Conservation (phyloP, 2,113 vertebrate genomes). For the Seriola rivoliana region DNA sequence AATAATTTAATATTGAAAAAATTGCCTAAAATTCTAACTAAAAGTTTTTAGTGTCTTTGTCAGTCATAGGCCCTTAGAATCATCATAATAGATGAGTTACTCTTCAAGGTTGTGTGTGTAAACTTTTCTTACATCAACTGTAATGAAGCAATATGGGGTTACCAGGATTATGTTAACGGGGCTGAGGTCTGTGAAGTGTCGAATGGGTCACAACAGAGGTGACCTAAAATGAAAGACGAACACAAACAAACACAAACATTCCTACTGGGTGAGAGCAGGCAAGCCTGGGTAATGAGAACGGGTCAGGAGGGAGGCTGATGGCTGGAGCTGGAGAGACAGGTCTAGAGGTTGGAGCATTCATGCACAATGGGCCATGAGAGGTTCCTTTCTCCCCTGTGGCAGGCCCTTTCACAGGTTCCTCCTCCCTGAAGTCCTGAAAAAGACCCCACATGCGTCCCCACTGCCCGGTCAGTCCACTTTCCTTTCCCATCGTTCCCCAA, state of each 20-base stretch:
- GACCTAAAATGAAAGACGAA: constrained; percentile 40
- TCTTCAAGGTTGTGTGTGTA: background rate
- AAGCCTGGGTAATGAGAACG: constrained; percentile 42
- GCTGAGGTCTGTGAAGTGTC: constrained; percentile 40
- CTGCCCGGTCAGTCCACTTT: constrained; percentile 70
- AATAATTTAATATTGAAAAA: too few species aligned
- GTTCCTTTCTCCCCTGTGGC: constrained; percentile 79
- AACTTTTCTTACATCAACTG: background rate
- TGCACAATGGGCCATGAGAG: constrained; percentile 80
- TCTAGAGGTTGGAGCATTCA: constrained; percentile 68
- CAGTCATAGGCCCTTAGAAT: too few species aligned
- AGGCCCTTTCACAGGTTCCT: constrained; percentile 79
- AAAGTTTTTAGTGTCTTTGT: too few species aligned
- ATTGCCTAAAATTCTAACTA: too few species aligned
- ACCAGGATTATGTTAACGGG: background rate
- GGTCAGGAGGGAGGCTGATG: constrained; percentile 57
- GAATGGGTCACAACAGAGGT: constrained; percentile 47
- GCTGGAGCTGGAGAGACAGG: constrained; percentile 48
- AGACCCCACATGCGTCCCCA: constrained; percentile 68
- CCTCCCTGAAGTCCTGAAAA: constrained; percentile 69
- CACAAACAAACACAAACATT: constrained; percentile 75
- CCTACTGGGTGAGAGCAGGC: constrained; percentile 62
- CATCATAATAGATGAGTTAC: too few species aligned
- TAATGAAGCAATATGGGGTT: background rate
- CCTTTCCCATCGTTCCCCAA: constrained; percentile 79